Evolutionary conservation across 2,113 vertebrate species (phyloP).

Genomic region (Gobio gobio): DNA sequence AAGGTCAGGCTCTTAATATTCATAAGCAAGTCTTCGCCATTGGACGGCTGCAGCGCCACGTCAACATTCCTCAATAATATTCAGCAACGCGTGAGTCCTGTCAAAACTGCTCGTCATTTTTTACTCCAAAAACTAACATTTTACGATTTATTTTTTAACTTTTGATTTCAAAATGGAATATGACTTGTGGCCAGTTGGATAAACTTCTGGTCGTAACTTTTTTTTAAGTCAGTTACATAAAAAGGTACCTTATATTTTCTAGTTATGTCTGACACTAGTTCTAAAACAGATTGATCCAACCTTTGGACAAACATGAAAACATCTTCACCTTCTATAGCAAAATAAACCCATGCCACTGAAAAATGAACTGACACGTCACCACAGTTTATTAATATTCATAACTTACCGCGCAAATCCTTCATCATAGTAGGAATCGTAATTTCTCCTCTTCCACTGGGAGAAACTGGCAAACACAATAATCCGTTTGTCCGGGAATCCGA

Average conservation of each 20-base stretch:
- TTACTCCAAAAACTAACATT: neutral
- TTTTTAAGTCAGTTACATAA: too few relatives aligned
- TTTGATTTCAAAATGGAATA: neutral
- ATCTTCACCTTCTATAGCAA: neutral
- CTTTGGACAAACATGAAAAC: neutral
- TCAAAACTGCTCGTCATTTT: neutral
- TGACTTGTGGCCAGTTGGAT: too few relatives aligned
- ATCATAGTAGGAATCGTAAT: neutral
- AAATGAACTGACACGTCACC: neutral
- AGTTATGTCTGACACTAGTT: too few relatives aligned
- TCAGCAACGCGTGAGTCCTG: neutral
- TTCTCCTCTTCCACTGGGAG: slow-evolving; percentile 13
- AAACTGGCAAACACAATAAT: slow-evolving; percentile 18
- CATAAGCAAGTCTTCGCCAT: neutral
- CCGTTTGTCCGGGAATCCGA: neutral
- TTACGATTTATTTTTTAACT: neutral
- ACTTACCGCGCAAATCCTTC: neutral
- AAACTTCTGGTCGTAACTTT: too few relatives aligned
- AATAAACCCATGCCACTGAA: neutral
- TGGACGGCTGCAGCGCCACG: neutral
- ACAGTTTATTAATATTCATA: slow-evolving; percentile 9
- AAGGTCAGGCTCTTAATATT: neutral
- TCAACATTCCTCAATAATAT: neutral
- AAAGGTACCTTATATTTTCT: too few relatives aligned
- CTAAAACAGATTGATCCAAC: too few relatives aligned